A percentile compares a stretch with the other conserved stretches of the same genome.
These are phyloP conservation scores for Lamprologus ornatipinnis DNA, from an alignment of 2,113 vertebrate species.

Conservation along the genomic window DNA sequence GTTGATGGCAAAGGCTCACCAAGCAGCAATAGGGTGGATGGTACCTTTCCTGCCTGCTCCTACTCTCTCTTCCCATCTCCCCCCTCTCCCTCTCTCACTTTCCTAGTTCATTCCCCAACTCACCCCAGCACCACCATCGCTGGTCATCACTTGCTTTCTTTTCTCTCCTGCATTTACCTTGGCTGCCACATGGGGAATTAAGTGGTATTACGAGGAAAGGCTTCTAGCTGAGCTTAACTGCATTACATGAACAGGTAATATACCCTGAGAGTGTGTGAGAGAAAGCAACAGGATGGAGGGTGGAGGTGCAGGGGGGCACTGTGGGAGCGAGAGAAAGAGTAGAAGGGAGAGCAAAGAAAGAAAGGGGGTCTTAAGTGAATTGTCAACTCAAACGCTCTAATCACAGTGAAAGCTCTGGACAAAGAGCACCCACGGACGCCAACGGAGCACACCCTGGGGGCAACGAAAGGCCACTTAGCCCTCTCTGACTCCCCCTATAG, in stretches of 20 bases:
- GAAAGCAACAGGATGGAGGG: not conserved
- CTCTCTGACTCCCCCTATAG: constrained; percentile 1
- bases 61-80: not conserved
- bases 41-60: not conserved
- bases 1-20: constrained; percentile 79
- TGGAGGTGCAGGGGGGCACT: not conserved
- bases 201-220: constrained; percentile 93
- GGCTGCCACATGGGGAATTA: constrained; percentile 86
- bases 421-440: constrained; percentile 78
- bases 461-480: constrained; percentile 82
- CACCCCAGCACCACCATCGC: not conserved
- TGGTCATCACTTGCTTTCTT: constrained; percentile 55
- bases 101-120: constrained; percentile 54
- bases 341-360: not conserved
- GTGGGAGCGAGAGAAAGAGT: constrained; percentile 4
- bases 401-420: constrained; percentile 93
- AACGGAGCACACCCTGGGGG: constrained; percentile 77
- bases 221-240: constrained; percentile 91
- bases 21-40: constrained; percentile 41
- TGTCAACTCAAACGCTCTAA: constrained; percentile 89
- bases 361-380: constrained; percentile 82
- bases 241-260: constrained; percentile 93
- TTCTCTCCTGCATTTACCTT: constrained; percentile 73
- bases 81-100: not conserved
- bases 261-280: constrained; percentile 59